These are phyloP conservation scores for Stegodyphus mimosarum DNA, from an alignment of 1,140 invertebrate species.

Conservation along the genomic window DNA sequence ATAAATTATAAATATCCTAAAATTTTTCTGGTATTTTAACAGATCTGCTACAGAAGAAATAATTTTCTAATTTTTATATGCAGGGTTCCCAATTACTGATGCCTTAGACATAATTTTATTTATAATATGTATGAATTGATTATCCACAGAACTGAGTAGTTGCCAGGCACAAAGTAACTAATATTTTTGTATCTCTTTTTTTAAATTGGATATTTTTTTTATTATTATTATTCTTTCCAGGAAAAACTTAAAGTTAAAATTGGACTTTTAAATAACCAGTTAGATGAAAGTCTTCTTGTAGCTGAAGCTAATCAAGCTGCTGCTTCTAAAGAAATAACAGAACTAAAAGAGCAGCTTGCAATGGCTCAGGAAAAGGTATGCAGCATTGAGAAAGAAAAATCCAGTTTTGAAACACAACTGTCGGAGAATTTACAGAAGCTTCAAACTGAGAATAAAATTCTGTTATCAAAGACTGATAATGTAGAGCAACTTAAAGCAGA, in stretches of 20 bases:
- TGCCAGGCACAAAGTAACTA: no score
- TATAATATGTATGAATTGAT: no score
- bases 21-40: no score
- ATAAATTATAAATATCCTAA: no score
- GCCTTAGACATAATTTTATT: no score
- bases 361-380: slow-evolving; percentile 48
- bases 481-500: slow-evolving; percentile 72
- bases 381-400: not conserved
- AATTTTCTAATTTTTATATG: no score
- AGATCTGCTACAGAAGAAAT: no score
- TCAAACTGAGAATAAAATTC: slow-evolving; percentile 64
- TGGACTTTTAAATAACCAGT: slow-evolving; percentile 64
- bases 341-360: slow-evolving; percentile 63
- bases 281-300: slow-evolving; percentile 64
- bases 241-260: slow-evolving; percentile 27
- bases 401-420: slow-evolving; percentile 27
- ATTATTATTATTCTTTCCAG: slow-evolving; percentile 3
- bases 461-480: slow-evolving; percentile 61
- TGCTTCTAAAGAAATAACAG: slow-evolving; percentile 68
- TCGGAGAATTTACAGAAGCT: slow-evolving; percentile 52
- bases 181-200: not conserved
- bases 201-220: not conserved
- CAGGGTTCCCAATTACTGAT: no score
- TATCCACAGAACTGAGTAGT: no score
- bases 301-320: slow-evolving; percentile 68